A percentile compares a stretch with the other conserved stretches of the same genome.
Evolutionary conservation across 1,140 invertebrate species (phyloP).

Genomic region (Hycleus phaleratus): DNA sequence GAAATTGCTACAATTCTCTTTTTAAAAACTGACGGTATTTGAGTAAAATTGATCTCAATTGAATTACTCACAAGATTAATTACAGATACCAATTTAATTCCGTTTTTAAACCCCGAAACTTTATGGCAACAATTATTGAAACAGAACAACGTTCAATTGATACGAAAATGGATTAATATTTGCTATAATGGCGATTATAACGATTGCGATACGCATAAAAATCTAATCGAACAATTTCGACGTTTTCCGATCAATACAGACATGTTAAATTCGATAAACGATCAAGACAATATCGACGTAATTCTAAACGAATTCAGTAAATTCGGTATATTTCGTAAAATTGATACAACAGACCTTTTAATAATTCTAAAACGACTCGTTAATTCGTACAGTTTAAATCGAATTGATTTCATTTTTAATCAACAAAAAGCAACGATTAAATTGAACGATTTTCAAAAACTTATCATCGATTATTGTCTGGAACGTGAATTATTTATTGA

Average conservation of each 20-base stretch:
- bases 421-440: conserved; percentile 46
- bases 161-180: conserved; percentile 47
- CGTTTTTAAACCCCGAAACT: conserved; percentile 43
- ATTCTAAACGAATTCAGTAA: conserved; percentile 44
- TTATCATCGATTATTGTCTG: conserved; percentile 47
- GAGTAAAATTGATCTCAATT: not conserved
- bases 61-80: conserved; percentile 11
- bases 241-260: conserved; percentile 48
- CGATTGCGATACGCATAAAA: conserved; percentile 39
- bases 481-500: conserved; percentile 46
- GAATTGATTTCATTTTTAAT: conserved; percentile 48
- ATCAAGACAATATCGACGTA: not conserved
- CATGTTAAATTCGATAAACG: conserved; percentile 45
- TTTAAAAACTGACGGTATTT: conserved; percentile 48
- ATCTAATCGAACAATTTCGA: conserved; percentile 45
- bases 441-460: conserved; percentile 46
- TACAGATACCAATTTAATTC: conserved; percentile 45
- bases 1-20: conserved; percentile 47
- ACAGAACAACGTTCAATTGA: conserved; percentile 44
- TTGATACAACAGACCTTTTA: conserved; percentile 46
- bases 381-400: conserved; percentile 45
- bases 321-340: conserved; percentile 47
- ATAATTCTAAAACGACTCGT: conserved; percentile 46
- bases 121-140: conserved; percentile 47
- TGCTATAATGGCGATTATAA: conserved; percentile 42